These are phyloP conservation scores for Calvadosia cruxmelitensis DNA, from an alignment of 30 jellyfish, hydroid and myxozoan genomes.

Conservation along the genomic window DNA sequence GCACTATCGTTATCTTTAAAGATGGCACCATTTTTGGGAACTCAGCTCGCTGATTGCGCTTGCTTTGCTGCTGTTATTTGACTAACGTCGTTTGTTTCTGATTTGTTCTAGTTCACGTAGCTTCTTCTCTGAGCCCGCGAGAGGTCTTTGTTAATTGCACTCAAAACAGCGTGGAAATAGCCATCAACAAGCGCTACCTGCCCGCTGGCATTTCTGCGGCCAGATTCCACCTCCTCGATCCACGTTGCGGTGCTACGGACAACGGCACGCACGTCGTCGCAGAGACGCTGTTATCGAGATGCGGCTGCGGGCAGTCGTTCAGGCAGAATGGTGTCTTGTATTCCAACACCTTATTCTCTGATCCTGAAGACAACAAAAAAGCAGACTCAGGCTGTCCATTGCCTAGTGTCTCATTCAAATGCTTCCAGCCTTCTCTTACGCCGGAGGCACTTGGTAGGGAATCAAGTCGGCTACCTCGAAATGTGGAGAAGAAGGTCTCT, in stretches of 20 bases:
- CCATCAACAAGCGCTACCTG: background rate
- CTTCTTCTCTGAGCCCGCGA: background rate
- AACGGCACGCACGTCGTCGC: constrained; percentile 42
- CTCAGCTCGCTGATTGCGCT: too few relatives aligned
- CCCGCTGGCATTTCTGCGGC: background rate
- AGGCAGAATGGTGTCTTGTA: constrained; percentile 37
- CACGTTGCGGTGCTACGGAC: constrained; percentile 47
- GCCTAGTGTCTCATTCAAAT: constrained; percentile 36
- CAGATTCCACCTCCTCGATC: constrained; percentile 39
- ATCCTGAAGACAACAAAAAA: constrained; percentile 22
- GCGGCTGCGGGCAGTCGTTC: constrained; percentile 27
- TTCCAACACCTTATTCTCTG: constrained; percentile 34
- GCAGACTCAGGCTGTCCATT: constrained; percentile 41
- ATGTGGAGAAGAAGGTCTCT: constrained; percentile 18
- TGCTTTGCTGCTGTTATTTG: too few relatives aligned
- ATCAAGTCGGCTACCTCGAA: constrained; percentile 9
- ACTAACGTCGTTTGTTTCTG: too few relatives aligned
- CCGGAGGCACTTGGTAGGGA: constrained; percentile 20
- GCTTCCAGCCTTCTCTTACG: constrained; percentile 22
- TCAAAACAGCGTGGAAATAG: background rate
- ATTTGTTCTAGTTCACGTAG: too few relatives aligned
- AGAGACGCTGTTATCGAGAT: constrained; percentile 15
- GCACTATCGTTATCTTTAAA: too few relatives aligned
- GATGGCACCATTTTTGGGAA: too few relatives aligned
- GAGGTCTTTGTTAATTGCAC: background rate